Conservation (phyloP, 2,113 vertebrate genomes). For the Prunella himalayana region DNA sequence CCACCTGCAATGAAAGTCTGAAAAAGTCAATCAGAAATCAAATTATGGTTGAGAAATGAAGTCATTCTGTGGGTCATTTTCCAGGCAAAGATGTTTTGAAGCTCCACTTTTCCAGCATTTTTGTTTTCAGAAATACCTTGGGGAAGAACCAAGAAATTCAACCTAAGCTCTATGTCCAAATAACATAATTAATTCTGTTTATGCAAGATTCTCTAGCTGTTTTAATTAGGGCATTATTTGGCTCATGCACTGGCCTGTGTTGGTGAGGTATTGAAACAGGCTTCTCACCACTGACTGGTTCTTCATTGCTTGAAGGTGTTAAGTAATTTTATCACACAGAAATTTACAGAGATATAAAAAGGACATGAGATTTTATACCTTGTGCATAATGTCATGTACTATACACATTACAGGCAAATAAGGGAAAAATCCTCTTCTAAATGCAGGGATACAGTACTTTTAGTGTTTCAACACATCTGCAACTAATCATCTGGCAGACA, state of each 20-base stretch:
- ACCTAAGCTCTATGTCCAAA: neutral
- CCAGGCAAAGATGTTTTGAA: neutral
- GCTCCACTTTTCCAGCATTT: neutral
- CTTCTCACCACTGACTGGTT: neutral
- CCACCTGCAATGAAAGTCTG: neutral
- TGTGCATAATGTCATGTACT: neutral
- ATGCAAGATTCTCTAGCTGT: neutral
- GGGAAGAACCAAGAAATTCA: neutral
- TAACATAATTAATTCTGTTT: neutral
- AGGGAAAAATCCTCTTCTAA: neutral
- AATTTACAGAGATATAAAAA: neutral
- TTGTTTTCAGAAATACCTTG: neutral
- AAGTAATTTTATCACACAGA: neutral
- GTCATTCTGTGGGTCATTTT: neutral
- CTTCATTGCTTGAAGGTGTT: neutral
- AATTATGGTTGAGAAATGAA: neutral
- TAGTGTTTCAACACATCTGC: neutral
- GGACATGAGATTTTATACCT: neutral
- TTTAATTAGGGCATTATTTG: neutral
- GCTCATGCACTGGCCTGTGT: neutral
- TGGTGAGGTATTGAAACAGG: neutral
- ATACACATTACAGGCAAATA: neutral
- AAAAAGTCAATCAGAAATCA: neutral
- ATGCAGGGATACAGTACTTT: neutral
- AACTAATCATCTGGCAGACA: constrained; percentile 13